phyloP scores from a whole-genome alignment of 2,113 vertebrate genomes.

The Saguinus imperator region DNA sequence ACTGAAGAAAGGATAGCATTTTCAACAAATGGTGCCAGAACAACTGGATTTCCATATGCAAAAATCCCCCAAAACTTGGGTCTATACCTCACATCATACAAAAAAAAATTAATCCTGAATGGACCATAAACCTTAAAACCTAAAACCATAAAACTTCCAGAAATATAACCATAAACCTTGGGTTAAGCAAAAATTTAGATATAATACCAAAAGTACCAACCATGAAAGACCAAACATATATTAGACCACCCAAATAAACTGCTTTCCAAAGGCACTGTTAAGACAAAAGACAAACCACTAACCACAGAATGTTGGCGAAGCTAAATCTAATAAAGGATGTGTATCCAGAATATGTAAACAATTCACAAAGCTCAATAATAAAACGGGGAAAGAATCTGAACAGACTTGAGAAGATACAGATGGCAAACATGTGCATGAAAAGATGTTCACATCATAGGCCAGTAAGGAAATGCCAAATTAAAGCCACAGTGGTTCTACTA shows the following conservation, averaged over 20 bases:
- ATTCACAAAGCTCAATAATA: not conserved
- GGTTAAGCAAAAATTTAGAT: not conserved
- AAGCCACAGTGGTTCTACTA: not conserved
- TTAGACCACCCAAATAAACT: not conserved
- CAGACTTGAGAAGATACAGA: not conserved
- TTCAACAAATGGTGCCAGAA: not conserved
- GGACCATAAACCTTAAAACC: not conserved
- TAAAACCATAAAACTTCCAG: not conserved
- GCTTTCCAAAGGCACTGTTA: not conserved
- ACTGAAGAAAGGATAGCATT: not conserved
- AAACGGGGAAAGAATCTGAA: not conserved
- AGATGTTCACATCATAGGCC: not conserved
- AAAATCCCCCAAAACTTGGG: not conserved
- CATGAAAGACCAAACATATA: not conserved
- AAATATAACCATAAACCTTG: not conserved
- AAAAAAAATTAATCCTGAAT: not conserved
- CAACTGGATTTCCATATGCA: not conserved
- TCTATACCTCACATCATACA: not conserved
- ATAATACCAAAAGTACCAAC: not conserved
- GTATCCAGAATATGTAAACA: not conserved
- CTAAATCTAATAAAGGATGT: not conserved
- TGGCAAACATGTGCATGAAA: not conserved
- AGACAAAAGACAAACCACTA: not conserved
- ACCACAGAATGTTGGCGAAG: not conserved
- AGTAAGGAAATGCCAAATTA: not conserved